Conservation (phyloP, 2,797 vertebrate species). For the Molothrus aeneus region DNA sequence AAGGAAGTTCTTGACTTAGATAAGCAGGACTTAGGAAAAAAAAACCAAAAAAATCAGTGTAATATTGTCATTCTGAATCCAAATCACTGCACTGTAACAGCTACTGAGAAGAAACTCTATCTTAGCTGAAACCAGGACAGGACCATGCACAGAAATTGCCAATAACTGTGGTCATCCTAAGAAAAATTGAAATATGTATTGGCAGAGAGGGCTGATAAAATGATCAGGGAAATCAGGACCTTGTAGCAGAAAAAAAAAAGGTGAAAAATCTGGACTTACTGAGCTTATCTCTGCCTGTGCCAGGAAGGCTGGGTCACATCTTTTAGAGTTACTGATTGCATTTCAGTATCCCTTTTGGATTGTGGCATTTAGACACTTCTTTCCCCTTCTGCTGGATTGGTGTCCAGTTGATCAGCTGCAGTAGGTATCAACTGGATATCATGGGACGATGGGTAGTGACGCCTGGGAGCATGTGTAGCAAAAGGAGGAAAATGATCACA, state of each 20-base stretch:
- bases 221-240: neutral
- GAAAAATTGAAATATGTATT: neutral
- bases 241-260: neutral
- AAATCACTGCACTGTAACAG: neutral
- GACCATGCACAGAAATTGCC: neutral
- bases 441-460: neutral
- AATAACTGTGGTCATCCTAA: neutral
- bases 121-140: neutral
- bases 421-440: too few relatives aligned
- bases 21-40: neutral
- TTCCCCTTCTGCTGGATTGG: neutral
- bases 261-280: neutral
- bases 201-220: neutral
- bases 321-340: neutral
- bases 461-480: neutral
- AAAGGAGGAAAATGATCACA: neutral
- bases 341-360: neutral
- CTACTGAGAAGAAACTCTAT: neutral
- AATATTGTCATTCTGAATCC: neutral
- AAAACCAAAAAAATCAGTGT: neutral
- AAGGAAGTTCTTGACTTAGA: neutral
- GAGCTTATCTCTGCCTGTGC: neutral
- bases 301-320: neutral
- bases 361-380: neutral
- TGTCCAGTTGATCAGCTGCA: neutral